Base-by-base conservation (phyloP, 2,888 invertebrate species). In the Cryptophagus acutangulus region DNA sequence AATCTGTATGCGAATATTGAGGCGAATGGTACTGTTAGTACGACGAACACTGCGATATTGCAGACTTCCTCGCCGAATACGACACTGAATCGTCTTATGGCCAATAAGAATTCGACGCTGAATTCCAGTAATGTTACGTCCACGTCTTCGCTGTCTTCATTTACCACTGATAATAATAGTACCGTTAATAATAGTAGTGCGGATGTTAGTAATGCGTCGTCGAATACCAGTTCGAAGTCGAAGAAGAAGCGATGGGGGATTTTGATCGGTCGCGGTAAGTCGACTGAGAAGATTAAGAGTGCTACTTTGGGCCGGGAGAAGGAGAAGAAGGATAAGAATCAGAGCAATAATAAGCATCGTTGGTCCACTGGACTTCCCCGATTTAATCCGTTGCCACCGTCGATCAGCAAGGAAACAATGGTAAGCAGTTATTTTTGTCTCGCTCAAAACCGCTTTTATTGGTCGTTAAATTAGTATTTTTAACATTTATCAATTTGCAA, bases 371-470 rank as follows among this genome's bases (percentile, higher is more conserved):
- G 81, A 1, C 71, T 81, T 48, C 82, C 82, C 10, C 77, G 81
- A 55, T 73, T 79, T 25, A 81, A 82, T 61, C 84, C 85, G 2
- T 69, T 85, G 41, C 84, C 85, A 16, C 82, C 84, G 1, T 81
- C 81, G 34, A 84, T 84, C 59, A 84, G 84, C 59, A 86, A 85
- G 71, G 87, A 87, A 70, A 82, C 83, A 48, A 78, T 86, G 82
- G 86, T 84, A 58, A 71, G 74, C 67, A 24, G 33, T 43, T 42
- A 25, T 40, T 12, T 37, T 16, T n/a, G n/a, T n/a, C n/a, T n/a
- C n/a, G n/a, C 6, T n/a, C 24, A 24, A 24, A 29, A 10, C 15
- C 10, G 14, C 36, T 6, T 4, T 31, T 36, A 15, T 31, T 33
- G 10, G 15, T 15, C 28, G 2, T 43, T 36, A n/a, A n/a, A n/a